A percentile compares a stretch with the other conserved stretches of the same genome.
Conservation (phyloP, 2,888 invertebrate species). For the Zygogramma bicolorata region DNA sequence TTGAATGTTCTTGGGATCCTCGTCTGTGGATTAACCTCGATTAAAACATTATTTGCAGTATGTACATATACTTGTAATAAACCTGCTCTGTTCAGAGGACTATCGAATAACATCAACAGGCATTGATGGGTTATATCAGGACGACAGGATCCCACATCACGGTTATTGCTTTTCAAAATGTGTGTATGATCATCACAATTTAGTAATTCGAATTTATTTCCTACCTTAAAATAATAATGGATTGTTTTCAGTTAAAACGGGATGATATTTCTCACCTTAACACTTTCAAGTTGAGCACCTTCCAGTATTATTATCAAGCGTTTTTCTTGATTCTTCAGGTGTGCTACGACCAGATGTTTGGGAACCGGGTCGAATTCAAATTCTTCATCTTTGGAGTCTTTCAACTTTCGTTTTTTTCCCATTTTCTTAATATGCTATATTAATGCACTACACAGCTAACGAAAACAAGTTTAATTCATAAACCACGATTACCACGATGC, state of each 20-base stretch:
- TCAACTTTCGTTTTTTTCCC: constrained; percentile 72
- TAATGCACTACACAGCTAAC: too few species aligned
- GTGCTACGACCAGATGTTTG: constrained; percentile 81
- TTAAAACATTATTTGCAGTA: constrained; percentile 91
- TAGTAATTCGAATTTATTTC: constrained; percentile 88
- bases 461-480: too few species aligned
- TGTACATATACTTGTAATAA: constrained; percentile 95
- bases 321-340: constrained; percentile 87
- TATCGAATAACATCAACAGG: constrained; percentile 96
- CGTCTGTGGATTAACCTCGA: constrained; percentile 97
- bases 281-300: constrained; percentile 94
- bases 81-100: constrained; percentile 95
- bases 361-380: constrained; percentile 84
- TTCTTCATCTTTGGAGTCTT: constrained; percentile 72
- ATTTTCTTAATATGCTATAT: too few species aligned
- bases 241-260: background rate
- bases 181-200: constrained; percentile 94
- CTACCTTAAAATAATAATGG: constrained; percentile 72
- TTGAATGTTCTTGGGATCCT: constrained; percentile 97
- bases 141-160: constrained; percentile 89
- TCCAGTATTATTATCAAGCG: constrained; percentile 93
- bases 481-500: too few species aligned
- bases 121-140: constrained; percentile 99
- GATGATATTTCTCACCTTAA: constrained; percentile 77
- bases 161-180: constrained; percentile 86